Conservation (phyloP, 2,888 invertebrate species). For the Platycnemis pennipes region DNA sequence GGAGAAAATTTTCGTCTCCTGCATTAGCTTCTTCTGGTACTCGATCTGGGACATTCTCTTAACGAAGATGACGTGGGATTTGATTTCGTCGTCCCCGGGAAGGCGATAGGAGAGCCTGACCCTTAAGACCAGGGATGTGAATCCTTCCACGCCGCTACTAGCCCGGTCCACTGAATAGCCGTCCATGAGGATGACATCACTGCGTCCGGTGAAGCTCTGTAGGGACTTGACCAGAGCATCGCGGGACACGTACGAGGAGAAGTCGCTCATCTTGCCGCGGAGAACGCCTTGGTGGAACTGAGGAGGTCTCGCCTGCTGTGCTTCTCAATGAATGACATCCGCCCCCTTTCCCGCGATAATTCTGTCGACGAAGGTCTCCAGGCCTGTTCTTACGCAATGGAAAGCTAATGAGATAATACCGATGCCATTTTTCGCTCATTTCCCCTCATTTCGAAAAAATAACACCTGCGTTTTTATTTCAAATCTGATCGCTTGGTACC, state of each 20-base stretch:
- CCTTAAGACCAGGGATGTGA: not conserved
- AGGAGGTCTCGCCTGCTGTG: not conserved
- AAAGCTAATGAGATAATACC: not conserved
- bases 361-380: too few relatives aligned
- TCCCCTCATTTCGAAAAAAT: too few relatives aligned
- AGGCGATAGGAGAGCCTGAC: not conserved
- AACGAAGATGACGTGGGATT: not conserved
- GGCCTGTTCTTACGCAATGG: not conserved
- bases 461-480: not conserved
- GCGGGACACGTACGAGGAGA: not conserved
- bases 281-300: not conserved
- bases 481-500: not conserved
- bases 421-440: not conserved
- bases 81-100: not conserved
- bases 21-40: not conserved
- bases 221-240: constrained; percentile 28
- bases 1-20: not conserved
- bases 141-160: not conserved
- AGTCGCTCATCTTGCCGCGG: not conserved
- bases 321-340: not conserved
- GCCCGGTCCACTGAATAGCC: not conserved
- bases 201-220: not conserved
- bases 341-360: too few relatives aligned
- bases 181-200: not conserved
- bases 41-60: not conserved